Conservation (phyloP, 1,140 invertebrate genomes). For the Manduca sexta region DNA sequence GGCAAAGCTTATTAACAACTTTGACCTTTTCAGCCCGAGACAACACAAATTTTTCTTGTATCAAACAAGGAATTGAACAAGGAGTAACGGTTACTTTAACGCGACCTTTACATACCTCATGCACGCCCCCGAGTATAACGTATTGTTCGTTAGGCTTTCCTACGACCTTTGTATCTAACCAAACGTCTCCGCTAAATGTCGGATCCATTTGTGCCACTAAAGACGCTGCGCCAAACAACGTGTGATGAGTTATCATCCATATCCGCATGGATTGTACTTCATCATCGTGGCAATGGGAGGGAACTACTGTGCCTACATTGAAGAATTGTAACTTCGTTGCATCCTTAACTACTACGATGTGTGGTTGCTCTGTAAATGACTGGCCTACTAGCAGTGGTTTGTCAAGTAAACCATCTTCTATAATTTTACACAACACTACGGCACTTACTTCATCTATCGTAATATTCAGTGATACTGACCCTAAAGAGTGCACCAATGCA, state of each 20-base stretch:
- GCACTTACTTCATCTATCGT: slow-evolving; percentile 17
- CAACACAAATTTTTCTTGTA: no score
- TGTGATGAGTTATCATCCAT: no score
- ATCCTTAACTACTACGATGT: slow-evolving; percentile 17
- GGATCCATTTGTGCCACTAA: no score
- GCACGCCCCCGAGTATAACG: no score
- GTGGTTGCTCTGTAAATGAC: slow-evolving; percentile 15
- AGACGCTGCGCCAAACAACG: no score
- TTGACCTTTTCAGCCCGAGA: not conserved
- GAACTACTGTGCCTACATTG: slow-evolving; percentile 4
- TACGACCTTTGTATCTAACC: no score
- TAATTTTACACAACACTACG: slow-evolving; percentile 13
- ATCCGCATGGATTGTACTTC: not conserved
- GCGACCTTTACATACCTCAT: no score
- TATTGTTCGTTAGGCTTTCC: no score
- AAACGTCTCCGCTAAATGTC: no score
- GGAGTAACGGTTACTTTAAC: no score
- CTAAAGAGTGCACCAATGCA: slow-evolving; percentile 13
- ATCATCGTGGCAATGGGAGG: slow-evolving; percentile 3
- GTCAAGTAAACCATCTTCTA: slow-evolving; percentile 12
- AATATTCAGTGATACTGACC: slow-evolving; percentile 6
- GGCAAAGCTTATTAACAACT: no score
- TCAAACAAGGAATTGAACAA: no score
- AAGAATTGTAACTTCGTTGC: slow-evolving; percentile 7
- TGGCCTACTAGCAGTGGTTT: slow-evolving; percentile 16